phyloP scores from a whole-genome alignment of 2,113 vertebrate genomes.

The Micronisus gabar region DNA sequence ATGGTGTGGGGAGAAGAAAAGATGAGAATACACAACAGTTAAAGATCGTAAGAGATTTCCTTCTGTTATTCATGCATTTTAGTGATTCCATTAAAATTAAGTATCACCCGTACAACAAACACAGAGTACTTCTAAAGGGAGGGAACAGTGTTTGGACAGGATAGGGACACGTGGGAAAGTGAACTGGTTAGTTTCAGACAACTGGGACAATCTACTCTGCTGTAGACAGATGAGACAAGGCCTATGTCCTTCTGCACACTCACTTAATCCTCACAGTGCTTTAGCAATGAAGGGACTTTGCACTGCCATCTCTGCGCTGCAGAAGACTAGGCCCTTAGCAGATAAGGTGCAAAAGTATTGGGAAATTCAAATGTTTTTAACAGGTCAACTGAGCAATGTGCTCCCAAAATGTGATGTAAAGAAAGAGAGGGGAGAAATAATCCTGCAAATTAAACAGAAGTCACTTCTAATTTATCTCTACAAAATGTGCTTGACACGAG shows the following conservation, averaged over 20 bases:
- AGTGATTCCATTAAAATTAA: not conserved
- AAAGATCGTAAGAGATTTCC: not conserved
- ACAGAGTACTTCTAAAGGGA: not conserved
- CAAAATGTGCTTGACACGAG: not conserved
- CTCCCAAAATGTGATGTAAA: not conserved
- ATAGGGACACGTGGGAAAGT: not conserved
- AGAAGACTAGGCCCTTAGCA: not conserved
- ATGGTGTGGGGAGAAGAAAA: slow-evolving; percentile 35
- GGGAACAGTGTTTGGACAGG: not conserved
- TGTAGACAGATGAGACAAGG: not conserved
- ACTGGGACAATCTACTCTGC: not conserved
- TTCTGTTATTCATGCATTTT: slow-evolving; percentile 51
- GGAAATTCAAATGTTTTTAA: not conserved
- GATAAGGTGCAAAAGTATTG: not conserved
- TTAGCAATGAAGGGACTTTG: not conserved
- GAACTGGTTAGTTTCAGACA: slow-evolving; percentile 14
- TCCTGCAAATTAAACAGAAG: not conserved
- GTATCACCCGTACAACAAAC: slow-evolving; percentile 7
- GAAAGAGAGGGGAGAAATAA: not conserved
- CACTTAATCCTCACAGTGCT: not conserved
- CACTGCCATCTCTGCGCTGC: not conserved
- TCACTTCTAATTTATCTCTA: not conserved
- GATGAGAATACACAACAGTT: slow-evolving; percentile 29
- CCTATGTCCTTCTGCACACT: not conserved
- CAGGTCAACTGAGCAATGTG: not conserved